Base-by-base conservation (phyloP, 2,888 invertebrate genomes). In the Caenorhabditis imperialis region DNA sequence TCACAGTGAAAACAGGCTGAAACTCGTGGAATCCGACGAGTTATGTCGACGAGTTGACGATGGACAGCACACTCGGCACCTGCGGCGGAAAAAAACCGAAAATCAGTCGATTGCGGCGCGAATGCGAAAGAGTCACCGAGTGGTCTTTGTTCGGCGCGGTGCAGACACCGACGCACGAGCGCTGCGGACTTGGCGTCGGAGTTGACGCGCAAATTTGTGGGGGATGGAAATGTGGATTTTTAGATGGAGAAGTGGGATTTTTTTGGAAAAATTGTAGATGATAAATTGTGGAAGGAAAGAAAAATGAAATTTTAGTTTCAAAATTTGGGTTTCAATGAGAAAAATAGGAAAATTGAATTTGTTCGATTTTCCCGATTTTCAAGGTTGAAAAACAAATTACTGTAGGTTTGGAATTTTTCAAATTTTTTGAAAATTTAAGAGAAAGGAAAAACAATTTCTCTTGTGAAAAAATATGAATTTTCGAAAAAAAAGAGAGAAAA, bases 31-130 rank as follows among this genome's bases (percentile, higher is more conserved):
- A 47, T 48, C 54, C 54, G n/a, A 67, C 35, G 35, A 67, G 30
- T 18, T 30, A 37, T 16, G 45, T 20, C 30, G 57, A 65, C 50
- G 69, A 54, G 51, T 62, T 58, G 50, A 75, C 75, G 44, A 75
- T 58, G 35, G 75, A 63, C 35, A 75, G 57, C 45, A 75, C 47
- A 45, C 69, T 75, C 48, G 75, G 69, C 33, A 75, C 69, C 75
- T 75, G 75, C 20, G 10, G 30, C 10, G 30, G 10, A 69, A 69
- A 30, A 14, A 45, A 57, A 51, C 38, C 67, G 67, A 57, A 67
- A 67, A 67, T 67, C 67, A 57, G 37, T 58, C 44, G 7, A 14
- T 18, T 3, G 44, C 18, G 14, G 8, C 20, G 23, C 7, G 23
- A 40, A 20, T 7, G 22, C 44, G 20, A 54, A 38, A 57, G 50